Evolutionary conservation across 2,113 vertebrate species (phyloP), one percentile per base, ranked within the genome.

Genomic region (Albula goreensis): DNA sequence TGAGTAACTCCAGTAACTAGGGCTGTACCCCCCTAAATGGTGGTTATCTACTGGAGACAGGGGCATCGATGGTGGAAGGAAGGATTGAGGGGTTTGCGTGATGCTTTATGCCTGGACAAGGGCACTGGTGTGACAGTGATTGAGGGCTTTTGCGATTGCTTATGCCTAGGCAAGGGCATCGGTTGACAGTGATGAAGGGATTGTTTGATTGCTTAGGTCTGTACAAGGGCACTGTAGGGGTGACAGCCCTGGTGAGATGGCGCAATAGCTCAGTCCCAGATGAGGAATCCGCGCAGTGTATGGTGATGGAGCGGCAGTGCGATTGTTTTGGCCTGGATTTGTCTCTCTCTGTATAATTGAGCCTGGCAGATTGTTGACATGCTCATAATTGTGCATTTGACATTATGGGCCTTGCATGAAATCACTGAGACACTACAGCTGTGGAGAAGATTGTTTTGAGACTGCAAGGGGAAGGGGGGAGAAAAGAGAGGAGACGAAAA

Each of bases 311-410:
- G 2, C 8, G n/a, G 70, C n/a, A 22, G n/a, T 74, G 70, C n/a
- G 70, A 74, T 74, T 31, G 70, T 8, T 74, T 9, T 25, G 70
- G 9, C n/a, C 70, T 80, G 19, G 78, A 80, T 17, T 9, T 9
- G 56, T 86, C 77, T 90, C 79, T 80, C 82, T 90, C 85, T 83
- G 53, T 80, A 63, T 89, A 90, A 91, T 89, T 81, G 85, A 88
- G 87, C 88, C 79, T 84, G 91, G 85, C 89, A 87, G 87, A 85
- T 89, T 2, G 91, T 87, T 90, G 87, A 90, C 85, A 86, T 78
- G 86, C 83, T 89, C 83, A 82, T 92, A 90, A 93, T 93, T 91
- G 89, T 82, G 84, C 89, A 86, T 91, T 91, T 92, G 92, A 92
- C 90, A 88, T 92, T 88, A 89, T 83, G 85, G 85, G 84, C 85